Evolutionary conservation across 1,140 invertebrate genomes (phyloP), one percentile per base, ranked within the genome.

Genomic region (Papilio xuthus): DNA sequence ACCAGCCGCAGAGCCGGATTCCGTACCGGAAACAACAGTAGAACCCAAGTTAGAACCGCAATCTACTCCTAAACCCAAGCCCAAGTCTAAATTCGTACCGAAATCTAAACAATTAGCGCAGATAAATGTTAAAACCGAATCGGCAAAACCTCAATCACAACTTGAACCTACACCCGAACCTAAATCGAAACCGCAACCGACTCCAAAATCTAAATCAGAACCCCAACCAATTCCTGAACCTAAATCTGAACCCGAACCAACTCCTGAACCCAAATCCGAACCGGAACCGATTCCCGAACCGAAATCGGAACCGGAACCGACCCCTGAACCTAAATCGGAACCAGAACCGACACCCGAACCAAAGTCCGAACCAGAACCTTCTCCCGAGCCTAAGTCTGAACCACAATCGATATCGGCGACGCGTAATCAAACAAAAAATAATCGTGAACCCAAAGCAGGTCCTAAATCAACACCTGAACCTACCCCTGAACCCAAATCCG

Each of bases 31-130:
- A 78, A 85, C 93, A 67, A 67, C 60, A 67, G 28, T 50, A 50
- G 67, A 73, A 76, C 81, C 81, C 78, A 82, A 82, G 0, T 88
- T 92, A 79, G 84, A 94, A 32, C 85, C 92, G 6, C 92, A 94
- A 83, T 89, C 94, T 1, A 91, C 92, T 67, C 89, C 94, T 0
- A 94, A 95, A 87, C 87, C 93, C 67, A 60, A 70, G 13, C 26
- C 92, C 6, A 92, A 93, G 79, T 91, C 94, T 53, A 93, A 92
- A 80, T 91, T 92, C n/a, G 90, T 92, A 86, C 92, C 95, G 15
- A 93, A 94, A 82, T 89, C 89, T 69, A 89, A 85, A 70, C 80
- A 85, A 47, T 79, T 78, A 80, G 83, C 90, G 77, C 91, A 78
- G 60, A 72, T 80, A 53, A 83, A 77, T 53, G 53, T 79, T 73